These are phyloP conservation scores for Neodontobutis hainanensis DNA, from an alignment of 2,113 vertebrate species.

Conservation along the genomic window DNA sequence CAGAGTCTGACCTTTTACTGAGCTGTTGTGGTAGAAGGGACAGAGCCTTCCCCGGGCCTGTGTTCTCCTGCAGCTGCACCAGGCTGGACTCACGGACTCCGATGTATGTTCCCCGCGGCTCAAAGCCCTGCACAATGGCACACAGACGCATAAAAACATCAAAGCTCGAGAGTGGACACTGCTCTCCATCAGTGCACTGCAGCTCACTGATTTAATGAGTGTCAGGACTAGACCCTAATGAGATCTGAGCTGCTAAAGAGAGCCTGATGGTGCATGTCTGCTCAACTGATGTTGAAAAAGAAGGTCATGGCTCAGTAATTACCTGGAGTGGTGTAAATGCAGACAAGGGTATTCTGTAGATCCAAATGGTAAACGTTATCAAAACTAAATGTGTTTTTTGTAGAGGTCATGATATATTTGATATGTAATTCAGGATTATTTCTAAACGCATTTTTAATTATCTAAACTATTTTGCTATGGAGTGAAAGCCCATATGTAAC, in stretches of 20 bases:
- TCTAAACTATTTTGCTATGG: too few relatives aligned
- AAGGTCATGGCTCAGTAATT: too few relatives aligned
- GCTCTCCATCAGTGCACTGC: slow-evolving; percentile 5
- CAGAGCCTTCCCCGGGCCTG: slow-evolving; percentile 86
- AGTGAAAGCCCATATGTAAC: too few relatives aligned
- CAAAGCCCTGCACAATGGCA: slow-evolving; percentile 84
- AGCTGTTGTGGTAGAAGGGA: slow-evolving; percentile 81
- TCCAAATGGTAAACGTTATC: too few relatives aligned
- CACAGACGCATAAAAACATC: slow-evolving; percentile 15
- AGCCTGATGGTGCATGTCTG: background rate
- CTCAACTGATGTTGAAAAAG: background rate
- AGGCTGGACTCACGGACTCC: slow-evolving; percentile 87
- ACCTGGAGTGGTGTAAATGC: background rate
- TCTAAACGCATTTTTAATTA: too few relatives aligned
- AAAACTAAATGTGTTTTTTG: too few relatives aligned
- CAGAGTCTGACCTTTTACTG: slow-evolving; percentile 57
- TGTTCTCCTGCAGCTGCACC: slow-evolving; percentile 85
- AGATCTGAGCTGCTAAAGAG: background rate
- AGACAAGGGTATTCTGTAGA: background rate
- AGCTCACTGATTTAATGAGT: slow-evolving; percentile 40
- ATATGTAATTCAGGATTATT: too few relatives aligned
- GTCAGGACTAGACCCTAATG: background rate
- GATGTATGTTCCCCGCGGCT: slow-evolving; percentile 91
- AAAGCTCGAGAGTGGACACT: slow-evolving; percentile 19
- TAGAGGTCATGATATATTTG: too few relatives aligned